Evolutionary conservation across 2,888 invertebrate species (phyloP), one percentile per base, ranked within the genome.

Genomic region (Nudaria mundana): DNA sequence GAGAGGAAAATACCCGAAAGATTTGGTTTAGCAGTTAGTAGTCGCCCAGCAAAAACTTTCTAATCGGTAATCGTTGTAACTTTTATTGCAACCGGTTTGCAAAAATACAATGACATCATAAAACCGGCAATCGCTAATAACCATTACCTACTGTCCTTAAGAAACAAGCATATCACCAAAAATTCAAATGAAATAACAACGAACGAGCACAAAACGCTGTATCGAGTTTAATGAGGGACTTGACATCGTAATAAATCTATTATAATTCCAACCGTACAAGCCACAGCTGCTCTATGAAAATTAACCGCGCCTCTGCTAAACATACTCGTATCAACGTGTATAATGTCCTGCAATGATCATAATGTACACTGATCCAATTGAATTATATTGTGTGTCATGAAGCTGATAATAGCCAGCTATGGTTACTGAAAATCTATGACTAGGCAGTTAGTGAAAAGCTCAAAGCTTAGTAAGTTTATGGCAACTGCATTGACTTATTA

Each of bases 281-380:
- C 20, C 56, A 35, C 62, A 66, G 53, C 56, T 55, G 63, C 36
- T 29, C 48, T 38, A 44, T 38, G 48, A 51, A 52, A 54, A 64
- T 56, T 55, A 51, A 32, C 53, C 46, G 35, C 49, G 43, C 52
- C 52, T 47, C 41, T 49, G 50, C 14, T 37, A 47, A 42, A 44
- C 42, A 43, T 53, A n/a, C n/a, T n/a, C n/a, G n/a, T n/a, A 56
- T 57, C 44, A 59, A 56, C 51, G 50, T 42, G 43, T 38, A 38
- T 40, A 31, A 13, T n/a, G 8, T 25, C 29, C 36, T 37, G 45
- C 46, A 52, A 47, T 46, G 36, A 36, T 16, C 42, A 28, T 44
- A 42, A 45, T 45, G 31, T 39, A 28, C 45, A 36, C 37, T 38
- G 13, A 29, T 40, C 15, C 30, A 34, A 34, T 34, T 38, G 13